phyloP scores from a whole-genome alignment of 2,888 invertebrate species.

The Meandrusa payeni region DNA sequence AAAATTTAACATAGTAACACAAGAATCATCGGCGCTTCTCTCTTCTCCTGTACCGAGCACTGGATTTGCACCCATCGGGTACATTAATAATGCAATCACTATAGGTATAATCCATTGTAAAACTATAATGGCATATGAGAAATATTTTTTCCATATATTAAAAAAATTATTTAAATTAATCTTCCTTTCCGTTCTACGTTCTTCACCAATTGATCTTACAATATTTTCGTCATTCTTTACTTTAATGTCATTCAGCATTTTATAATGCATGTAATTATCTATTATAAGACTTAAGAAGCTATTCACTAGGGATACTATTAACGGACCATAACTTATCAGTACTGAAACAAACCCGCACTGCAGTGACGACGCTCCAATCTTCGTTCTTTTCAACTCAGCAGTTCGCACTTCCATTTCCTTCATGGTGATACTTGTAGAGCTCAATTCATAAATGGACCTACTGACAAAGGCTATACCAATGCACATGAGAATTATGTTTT shows the following conservation, averaged over 20 bases:
- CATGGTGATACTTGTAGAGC: constrained; percentile 42
- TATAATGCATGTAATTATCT: constrained; percentile 70
- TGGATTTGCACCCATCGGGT: constrained; percentile 51
- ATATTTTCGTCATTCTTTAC: constrained; percentile 49
- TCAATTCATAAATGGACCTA: constrained; percentile 46
- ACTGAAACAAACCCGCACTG: constrained; percentile 52
- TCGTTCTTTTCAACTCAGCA: constrained; percentile 29
- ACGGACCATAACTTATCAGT: constrained; percentile 60
- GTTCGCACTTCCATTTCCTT: constrained; percentile 47
- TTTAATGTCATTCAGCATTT: constrained; percentile 49
- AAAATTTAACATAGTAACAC: constrained; percentile 56
- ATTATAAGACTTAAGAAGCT: constrained; percentile 65
- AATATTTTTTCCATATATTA: constrained; percentile 50
- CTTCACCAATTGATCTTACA: constrained; percentile 44
- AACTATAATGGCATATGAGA: constrained; percentile 49
- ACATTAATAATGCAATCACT: constrained; percentile 59
- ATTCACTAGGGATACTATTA: constrained; percentile 63
- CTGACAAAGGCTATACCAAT: constrained; percentile 61
- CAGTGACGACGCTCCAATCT: constrained; percentile 25
- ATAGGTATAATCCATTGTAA: constrained; percentile 64
- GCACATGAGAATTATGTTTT: constrained; percentile 62
- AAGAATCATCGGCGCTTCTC: constrained; percentile 42
- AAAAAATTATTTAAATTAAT: constrained; percentile 32
- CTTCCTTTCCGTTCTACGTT: constrained; percentile 28
- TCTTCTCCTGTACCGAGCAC: constrained; percentile 43